These are phyloP conservation scores for Psittacula cyanocephala DNA, from an alignment of 2,113 vertebrate genomes.

Conservation along the genomic window DNA sequence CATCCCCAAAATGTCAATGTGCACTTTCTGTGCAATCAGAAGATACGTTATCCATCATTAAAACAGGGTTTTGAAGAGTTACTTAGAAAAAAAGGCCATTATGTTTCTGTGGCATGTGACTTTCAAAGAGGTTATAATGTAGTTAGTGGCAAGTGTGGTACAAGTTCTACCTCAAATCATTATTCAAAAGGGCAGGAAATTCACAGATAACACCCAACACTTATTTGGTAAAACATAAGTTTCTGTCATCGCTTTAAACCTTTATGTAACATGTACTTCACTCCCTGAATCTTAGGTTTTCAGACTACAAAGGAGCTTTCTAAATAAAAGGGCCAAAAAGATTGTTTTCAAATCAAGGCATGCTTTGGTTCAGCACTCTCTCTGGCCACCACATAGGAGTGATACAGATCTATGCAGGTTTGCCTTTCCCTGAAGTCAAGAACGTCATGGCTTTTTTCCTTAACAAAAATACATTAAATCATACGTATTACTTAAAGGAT, in stretches of 20 bases:
- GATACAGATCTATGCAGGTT: background rate
- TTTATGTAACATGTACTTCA: background rate
- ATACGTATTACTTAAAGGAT: background rate
- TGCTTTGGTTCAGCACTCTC: background rate
- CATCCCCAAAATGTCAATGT: background rate
- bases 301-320: background rate
- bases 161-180: background rate
- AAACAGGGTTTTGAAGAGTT: background rate
- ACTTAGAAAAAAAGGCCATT: background rate
- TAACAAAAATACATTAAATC: background rate
- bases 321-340: background rate
- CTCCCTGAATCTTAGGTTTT: background rate
- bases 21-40: background rate
- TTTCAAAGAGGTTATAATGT: background rate
- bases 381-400: accelerated
- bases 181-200: background rate
- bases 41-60: background rate
- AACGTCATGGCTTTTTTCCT: background rate
- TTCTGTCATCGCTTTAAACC: background rate
- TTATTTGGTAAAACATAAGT: background rate
- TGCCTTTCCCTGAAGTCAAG: background rate
- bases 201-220: background rate
- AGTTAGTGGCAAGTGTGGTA: background rate
- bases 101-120: background rate
- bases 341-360: background rate